Conservation (phyloP, 2,888 invertebrate genomes). For the Eulithis testata region DNA sequence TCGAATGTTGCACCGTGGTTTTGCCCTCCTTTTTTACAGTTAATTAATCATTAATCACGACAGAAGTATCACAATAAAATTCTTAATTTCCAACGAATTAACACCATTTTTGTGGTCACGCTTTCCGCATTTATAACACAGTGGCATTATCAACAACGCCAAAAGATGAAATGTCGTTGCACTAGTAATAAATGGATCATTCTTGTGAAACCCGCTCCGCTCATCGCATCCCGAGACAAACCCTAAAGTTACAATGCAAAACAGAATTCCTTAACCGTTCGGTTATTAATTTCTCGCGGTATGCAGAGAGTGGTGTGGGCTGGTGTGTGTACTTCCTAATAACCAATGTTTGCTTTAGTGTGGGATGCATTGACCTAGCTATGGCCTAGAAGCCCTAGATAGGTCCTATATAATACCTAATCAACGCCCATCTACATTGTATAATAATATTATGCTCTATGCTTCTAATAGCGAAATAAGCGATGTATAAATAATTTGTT, state of each 20-base stretch:
- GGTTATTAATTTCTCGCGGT: constrained; percentile 75
- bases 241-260: constrained; percentile 39
- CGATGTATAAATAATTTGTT: too few relatives aligned
- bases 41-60: too few relatives aligned
- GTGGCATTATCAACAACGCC: too few relatives aligned
- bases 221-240: neutral
- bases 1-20: too few relatives aligned
- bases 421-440: neutral
- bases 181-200: neutral
- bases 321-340: constrained; percentile 70
- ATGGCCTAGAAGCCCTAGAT: constrained; percentile 28
- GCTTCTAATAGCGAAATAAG: too few relatives aligned
- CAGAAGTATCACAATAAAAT: too few relatives aligned
- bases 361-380: constrained; percentile 72
- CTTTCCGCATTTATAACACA: too few relatives aligned
- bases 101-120: too few relatives aligned
- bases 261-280: constrained; percentile 46
- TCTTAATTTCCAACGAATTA: too few relatives aligned
- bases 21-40: too few relatives aligned
- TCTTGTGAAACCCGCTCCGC: constrained; percentile 14
- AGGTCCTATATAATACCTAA: constrained; percentile 14
- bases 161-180: too few relatives aligned
- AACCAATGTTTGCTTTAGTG: constrained; percentile 57
- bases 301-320: constrained; percentile 65
- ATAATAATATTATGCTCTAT: too few relatives aligned